Evolutionary conservation across 2,797 vertebrate genomes (phyloP).

Genomic region (Helarctos malayanus): DNA sequence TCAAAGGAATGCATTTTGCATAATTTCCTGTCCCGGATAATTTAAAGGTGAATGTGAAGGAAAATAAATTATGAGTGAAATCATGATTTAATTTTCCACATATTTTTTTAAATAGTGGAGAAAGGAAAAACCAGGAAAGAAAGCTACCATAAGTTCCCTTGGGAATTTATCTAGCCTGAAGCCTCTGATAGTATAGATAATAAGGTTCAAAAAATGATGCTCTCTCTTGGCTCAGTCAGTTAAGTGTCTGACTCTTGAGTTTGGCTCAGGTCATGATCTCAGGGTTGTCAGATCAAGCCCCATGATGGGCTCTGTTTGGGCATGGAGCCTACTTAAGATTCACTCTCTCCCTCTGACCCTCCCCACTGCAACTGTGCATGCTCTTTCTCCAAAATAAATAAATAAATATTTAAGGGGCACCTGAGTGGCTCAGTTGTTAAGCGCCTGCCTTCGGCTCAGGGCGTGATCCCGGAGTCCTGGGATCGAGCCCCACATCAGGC

Average conservation of each 20-base stretch:
- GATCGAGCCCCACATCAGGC: too few species aligned
- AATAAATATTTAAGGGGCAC: background rate
- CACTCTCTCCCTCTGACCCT: background rate
- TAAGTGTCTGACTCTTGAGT: background rate
- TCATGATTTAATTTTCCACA: background rate
- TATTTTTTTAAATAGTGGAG: background rate
- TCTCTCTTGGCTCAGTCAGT: background rate
- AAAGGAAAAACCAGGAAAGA: background rate
- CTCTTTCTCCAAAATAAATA: background rate
- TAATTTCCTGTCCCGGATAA: background rate
- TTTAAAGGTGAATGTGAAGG: slow-evolving; percentile 48
- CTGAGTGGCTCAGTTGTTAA: too few species aligned
- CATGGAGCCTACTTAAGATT: background rate
- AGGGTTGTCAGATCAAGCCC: background rate
- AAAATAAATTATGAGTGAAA: slow-evolving; percentile 30
- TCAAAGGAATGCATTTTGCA: background rate
- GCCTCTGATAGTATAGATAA: background rate
- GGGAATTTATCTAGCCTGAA: background rate
- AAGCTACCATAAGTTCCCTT: background rate
- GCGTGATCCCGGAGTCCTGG: too few species aligned
- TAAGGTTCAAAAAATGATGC: background rate
- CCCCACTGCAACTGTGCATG: background rate
- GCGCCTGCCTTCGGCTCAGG: too few species aligned
- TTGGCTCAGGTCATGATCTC: background rate
- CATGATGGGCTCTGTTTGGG: background rate